These are phyloP conservation scores for Oryzaephilus surinamensis DNA, from an alignment of 1,140 invertebrate genomes.

Conservation along the genomic window DNA sequence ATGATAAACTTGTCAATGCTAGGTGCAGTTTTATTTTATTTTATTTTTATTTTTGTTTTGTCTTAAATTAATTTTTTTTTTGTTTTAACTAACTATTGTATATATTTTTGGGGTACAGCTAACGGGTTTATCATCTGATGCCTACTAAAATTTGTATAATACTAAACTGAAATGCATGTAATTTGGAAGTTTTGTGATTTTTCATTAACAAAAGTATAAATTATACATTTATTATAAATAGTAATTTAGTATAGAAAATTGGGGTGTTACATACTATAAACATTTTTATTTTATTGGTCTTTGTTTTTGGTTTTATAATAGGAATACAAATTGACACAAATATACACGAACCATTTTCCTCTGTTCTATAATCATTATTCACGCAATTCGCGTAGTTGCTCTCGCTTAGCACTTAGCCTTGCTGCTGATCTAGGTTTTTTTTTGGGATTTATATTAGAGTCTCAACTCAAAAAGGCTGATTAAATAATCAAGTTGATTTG, in stretches of 20 bases:
- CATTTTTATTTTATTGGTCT: too few species aligned
- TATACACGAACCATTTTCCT: conserved; percentile 19
- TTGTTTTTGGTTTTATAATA: conserved; percentile 8
- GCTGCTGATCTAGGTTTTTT: too few species aligned
- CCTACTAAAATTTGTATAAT: too few species aligned
- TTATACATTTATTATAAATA: background rate
- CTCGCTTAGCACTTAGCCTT: conserved; percentile 29
- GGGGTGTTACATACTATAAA: too few species aligned
- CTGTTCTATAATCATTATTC: too few species aligned
- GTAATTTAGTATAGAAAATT: background rate
- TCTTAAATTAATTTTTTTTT: conserved; percentile 8
- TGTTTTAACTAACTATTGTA: conserved; percentile 6
- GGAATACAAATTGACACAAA: conserved; percentile 16
- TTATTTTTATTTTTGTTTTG: conserved; percentile 21
- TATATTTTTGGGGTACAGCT: conserved; percentile 8
- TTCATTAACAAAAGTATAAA: too few species aligned
- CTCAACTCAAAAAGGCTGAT: too few species aligned
- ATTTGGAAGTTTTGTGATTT: too few species aligned
- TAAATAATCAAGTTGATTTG: too few species aligned
- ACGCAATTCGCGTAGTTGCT: conserved; percentile 22
- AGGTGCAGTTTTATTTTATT: conserved; percentile 54
- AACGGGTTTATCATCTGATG: too few species aligned
- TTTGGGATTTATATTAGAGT: too few species aligned
- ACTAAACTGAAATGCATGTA: too few species aligned
- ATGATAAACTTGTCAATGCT: conserved; percentile 97